Base-by-base conservation (phyloP, 2,113 vertebrate species). In the Penelope pileata region DNA sequence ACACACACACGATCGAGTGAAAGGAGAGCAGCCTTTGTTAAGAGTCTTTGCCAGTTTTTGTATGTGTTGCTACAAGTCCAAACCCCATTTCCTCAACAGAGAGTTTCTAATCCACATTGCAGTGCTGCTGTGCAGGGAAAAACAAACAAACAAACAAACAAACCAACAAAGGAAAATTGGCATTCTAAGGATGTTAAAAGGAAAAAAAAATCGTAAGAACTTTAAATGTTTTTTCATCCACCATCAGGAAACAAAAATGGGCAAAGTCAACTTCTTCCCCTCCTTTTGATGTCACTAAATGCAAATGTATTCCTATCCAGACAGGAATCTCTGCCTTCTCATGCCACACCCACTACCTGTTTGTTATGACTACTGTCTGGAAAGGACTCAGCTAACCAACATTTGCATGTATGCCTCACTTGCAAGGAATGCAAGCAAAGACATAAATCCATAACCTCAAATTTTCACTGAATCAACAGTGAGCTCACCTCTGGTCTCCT, bases 331-430 rank as follows among this genome's bases (percentile, higher is more conserved):
- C 9, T 85, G 84, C 50, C 23, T 88, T 85, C 45, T 73, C 82
- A 45, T 17, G 45, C 36, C 2, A 10, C 84, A 54, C 84, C 63
- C 85, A 76, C 34, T 74, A 50, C 29, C 54, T 86, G 9, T 32
- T 60, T 72, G 69, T 40, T 83, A 24, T 18, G 43, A 62, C 53
- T 70, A 8, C 45, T 63, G 47, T 59, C 50, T 59, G 56, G 42
- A 90, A 91, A 83, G 63, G 70, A 82, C 36, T 70, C 26, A 47
- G 43, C 62, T 56, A 74, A 63, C 32, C 29, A 76, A 58, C n/a
- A 42, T 58, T 62, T 87, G 78, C 54, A 79, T 64, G 26, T 19
- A 24, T 84, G 86, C 92, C 56, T 86, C 79, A 90, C 50, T 80
- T n/a, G 32, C 70, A 87, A 48, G 15, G 30, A 93, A 89, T 22